A percentile compares a stretch with the other conserved stretches of the same genome.
Conservation (phyloP, 2,888 invertebrate genomes). For the Aporophyla nigra region DNA sequence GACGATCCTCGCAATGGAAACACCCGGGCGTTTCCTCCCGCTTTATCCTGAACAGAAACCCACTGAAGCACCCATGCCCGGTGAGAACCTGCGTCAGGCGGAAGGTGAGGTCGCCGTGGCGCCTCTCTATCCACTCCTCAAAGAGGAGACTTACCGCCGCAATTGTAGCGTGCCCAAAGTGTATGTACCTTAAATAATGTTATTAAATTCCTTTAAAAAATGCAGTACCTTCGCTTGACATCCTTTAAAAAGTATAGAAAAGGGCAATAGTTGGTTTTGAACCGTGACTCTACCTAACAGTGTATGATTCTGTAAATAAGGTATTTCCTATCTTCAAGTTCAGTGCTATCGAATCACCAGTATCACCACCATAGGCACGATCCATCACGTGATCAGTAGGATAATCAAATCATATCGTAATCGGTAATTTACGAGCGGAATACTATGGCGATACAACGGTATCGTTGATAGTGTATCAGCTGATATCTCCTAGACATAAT, state of each 20-base stretch:
- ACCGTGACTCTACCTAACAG: background rate
- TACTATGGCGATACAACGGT: constrained; percentile 40
- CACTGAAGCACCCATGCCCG: too few species aligned
- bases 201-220: background rate
- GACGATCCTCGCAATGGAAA: too few species aligned
- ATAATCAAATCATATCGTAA: constrained; percentile 50
- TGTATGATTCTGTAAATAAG: background rate
- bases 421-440: constrained; percentile 53
- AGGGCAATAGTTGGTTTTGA: background rate
- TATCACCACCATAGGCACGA: constrained; percentile 8
- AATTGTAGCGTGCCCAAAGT: too few species aligned
- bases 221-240: too few species aligned
- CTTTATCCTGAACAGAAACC: too few species aligned
- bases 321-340: background rate
- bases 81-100: too few species aligned
- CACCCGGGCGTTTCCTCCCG: too few species aligned
- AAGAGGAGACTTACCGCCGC: too few species aligned
- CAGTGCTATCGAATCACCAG: background rate
- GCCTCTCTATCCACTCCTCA: too few species aligned
- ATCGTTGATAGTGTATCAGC: constrained; percentile 53
- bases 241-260: background rate
- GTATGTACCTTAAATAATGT: background rate
- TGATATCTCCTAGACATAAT: constrained; percentile 35
- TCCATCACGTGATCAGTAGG: constrained; percentile 23
- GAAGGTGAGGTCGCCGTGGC: too few species aligned